A percentile compares a stretch with the other conserved stretches of the same genome.
Evolutionary conservation across 2,113 vertebrate genomes (phyloP).

Genomic region (Cavia aperea): DNA sequence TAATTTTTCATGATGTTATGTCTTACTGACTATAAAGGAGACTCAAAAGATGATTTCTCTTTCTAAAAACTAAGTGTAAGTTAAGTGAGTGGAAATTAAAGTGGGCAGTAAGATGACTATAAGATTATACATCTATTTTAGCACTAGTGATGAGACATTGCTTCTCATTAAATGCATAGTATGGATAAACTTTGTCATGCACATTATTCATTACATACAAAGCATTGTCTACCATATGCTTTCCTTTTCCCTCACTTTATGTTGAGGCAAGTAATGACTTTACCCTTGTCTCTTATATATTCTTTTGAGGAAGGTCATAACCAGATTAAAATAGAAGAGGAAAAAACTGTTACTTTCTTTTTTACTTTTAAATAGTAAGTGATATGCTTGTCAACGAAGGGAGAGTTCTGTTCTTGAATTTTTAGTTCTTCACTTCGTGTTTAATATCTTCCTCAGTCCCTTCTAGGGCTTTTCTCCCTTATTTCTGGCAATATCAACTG

Average conservation of each 20-base stretch:
- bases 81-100: not conserved
- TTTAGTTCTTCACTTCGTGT: not conserved
- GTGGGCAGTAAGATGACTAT: not conserved
- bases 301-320: not conserved
- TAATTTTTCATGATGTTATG: not conserved
- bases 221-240: not conserved
- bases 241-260: not conserved
- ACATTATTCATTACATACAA: no score
- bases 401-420: not conserved
- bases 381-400: not conserved
- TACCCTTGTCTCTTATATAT: not conserved
- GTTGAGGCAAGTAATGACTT: not conserved
- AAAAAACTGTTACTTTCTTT: not conserved
- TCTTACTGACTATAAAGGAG: not conserved
- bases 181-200: not conserved
- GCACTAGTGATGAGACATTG: not conserved
- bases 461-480: not conserved
- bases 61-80: not conserved
- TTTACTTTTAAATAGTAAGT: not conserved
- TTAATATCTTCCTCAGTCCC: not conserved
- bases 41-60: not conserved
- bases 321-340: not conserved
- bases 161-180: not conserved
- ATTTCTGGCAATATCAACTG: not conserved
- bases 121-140: not conserved